Evolutionary conservation across 2,113 vertebrate genomes (phyloP).

Genomic region (Oreochromis tanganicae): DNA sequence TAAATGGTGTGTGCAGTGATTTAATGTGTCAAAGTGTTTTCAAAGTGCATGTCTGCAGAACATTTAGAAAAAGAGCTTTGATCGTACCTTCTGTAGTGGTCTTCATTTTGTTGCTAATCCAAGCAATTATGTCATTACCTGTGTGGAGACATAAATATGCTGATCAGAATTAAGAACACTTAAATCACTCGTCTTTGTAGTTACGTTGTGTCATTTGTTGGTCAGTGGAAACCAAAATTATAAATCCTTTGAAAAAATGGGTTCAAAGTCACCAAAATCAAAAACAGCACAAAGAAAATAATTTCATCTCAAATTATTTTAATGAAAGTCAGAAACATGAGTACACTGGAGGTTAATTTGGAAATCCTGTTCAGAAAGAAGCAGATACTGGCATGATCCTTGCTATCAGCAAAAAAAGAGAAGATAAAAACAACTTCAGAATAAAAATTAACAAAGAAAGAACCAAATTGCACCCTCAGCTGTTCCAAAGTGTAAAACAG

Average conservation of each 20-base stretch:
- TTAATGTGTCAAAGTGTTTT: not conserved
- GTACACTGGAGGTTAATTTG: not conserved
- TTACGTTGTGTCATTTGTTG: not conserved
- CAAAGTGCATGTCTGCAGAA: not conserved
- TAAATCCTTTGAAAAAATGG: not conserved
- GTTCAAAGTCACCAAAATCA: not conserved
- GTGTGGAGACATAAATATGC: not conserved
- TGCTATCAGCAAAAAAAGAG: not conserved
- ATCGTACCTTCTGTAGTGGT: conserved; percentile 54
- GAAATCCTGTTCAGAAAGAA: not conserved
- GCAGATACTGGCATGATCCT: not conserved
- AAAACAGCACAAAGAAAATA: not conserved
- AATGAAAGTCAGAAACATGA: not conserved
- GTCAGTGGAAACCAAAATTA: not conserved
- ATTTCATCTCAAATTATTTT: not conserved
- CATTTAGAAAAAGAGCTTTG: not conserved
- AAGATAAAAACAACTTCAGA: not conserved
- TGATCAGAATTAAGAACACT: not conserved
- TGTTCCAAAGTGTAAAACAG: not conserved
- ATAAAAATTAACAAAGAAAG: not conserved
- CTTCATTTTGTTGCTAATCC: conserved; percentile 70
- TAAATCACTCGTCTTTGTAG: not conserved
- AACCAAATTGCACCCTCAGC: not conserved
- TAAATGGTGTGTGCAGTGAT: not conserved
- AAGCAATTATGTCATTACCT: conserved; percentile 67